Percentiles rank a stretch among this genome's conserved stretches.
Conservation (phyloP, 1,140 invertebrate genomes). For the Trichomalopsis sarcophagae region DNA sequence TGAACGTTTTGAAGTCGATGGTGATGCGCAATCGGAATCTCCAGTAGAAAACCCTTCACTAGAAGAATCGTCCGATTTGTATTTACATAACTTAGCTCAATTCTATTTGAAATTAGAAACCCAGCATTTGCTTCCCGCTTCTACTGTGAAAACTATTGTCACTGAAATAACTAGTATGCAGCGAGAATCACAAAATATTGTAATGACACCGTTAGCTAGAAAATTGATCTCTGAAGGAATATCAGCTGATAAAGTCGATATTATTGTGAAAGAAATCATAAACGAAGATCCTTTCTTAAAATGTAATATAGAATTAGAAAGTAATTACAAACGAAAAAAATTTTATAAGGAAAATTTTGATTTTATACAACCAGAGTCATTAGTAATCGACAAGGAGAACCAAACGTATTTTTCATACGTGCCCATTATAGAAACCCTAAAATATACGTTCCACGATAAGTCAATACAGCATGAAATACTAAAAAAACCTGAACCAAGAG, state of each 20-base stretch:
- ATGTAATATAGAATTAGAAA: not conserved
- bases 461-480: constrained; percentile 19
- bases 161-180: constrained; percentile 22
- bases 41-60: not conserved
- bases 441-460: constrained; percentile 54
- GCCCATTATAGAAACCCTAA: constrained; percentile 56
- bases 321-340: constrained; percentile 42
- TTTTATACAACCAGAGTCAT: constrained; percentile 47
- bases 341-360: constrained; percentile 57
- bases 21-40: not conserved
- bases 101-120: constrained; percentile 45
- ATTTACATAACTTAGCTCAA: constrained; percentile 37
- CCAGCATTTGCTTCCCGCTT: constrained; percentile 36
- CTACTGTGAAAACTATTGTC: constrained; percentile 35
- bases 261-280: not conserved
- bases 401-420: constrained; percentile 57
- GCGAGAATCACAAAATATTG: not conserved
- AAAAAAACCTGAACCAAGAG: not conserved
- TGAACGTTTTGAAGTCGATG: not conserved
- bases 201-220: not conserved
- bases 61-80: not conserved
- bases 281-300: not conserved
- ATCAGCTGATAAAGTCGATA: not conserved
- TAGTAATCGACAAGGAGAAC: constrained; percentile 28
- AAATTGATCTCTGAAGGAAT: not conserved